Evolutionary conservation across 2,113 vertebrate genomes (phyloP), one percentile per base, ranked within the genome.

Genomic region (Trematomus loennbergii): DNA sequence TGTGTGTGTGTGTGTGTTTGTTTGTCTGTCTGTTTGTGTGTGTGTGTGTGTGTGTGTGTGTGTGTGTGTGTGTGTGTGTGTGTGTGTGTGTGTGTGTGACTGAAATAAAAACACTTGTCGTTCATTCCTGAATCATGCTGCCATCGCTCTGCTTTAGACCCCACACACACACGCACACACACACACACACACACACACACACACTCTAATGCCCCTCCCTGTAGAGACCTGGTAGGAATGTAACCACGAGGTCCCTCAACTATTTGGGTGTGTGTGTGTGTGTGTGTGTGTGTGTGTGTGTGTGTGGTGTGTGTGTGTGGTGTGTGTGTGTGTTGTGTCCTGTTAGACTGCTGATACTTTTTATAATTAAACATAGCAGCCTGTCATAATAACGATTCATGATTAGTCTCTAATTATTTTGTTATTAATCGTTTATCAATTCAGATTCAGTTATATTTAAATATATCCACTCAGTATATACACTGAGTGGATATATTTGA

Each of bases 71-170:
- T 57, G 54, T 57, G 20, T 55, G 20, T 20, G n/a, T 57, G 20
- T 45, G 18, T 45, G 60, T 45, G 59, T 62, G 36, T 45, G 18
- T 45, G 40, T 46, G 43, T 63, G 5, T 45, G 40, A 96, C 95
- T 87, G 92, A 97, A 97, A 97, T 96, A 96, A 96, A 95, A 96
- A 93, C 93, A 94, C 95, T 0, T 25, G 6, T 50, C 94, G 90
- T 92, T 93, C 96, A 96, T 97, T 97, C 96, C 96, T 96, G 91
- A 94, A 57, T 71, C 84, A 75, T 86, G 84, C 94, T 88, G 88
- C 78, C 81, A 82, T 77, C 90, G 85, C 92, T 95, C 91, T 94
- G 92, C 93, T 91, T 86, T 92, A 94, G 94, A 89, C 87, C 91
- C 1, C 52, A 76, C 60, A 79, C 72, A 70, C 40, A 12, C 20